Conservation (phyloP, 2,113 vertebrate species). For the Menidia beryllina region DNA sequence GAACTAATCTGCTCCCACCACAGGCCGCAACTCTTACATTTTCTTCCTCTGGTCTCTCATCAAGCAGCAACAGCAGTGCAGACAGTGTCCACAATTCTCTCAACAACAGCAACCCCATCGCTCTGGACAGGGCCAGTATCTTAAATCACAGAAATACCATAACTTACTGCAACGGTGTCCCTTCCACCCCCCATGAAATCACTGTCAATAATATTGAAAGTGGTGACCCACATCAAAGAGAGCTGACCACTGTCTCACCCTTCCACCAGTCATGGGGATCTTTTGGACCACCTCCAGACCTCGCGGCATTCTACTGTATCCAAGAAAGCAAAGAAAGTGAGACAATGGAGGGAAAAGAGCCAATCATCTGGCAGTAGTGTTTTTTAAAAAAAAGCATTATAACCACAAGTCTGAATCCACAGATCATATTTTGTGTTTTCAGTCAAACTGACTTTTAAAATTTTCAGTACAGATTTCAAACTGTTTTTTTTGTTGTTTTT, state of each 20-base stretch:
- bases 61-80: constrained; percentile 35
- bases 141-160: constrained; percentile 21
- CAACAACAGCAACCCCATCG: constrained; percentile 22
- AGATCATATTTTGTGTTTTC: not conserved
- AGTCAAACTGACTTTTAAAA: constrained; percentile 22
- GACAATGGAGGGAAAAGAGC: constrained; percentile 40
- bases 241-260: constrained; percentile 25
- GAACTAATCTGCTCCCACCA: constrained; percentile 38
- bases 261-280: constrained; percentile 72
- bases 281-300: constrained; percentile 57
- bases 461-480: constrained; percentile 14
- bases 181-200: constrained; percentile 42
- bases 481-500: no score
- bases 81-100: constrained; percentile 41
- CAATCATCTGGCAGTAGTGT: constrained; percentile 63
- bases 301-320: constrained; percentile 52
- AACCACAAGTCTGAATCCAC: not conserved
- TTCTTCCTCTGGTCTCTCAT: constrained; percentile 26
- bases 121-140: constrained; percentile 54
- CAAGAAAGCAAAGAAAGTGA: constrained; percentile 57
- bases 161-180: constrained; percentile 41
- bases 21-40: constrained; percentile 51
- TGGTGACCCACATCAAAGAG: constrained; percentile 48
- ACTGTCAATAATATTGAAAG: constrained; percentile 20
- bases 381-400: constrained; percentile 31